Evolutionary conservation across 1,140 invertebrate species (phyloP).

Genomic region (Aricia agestis): DNA sequence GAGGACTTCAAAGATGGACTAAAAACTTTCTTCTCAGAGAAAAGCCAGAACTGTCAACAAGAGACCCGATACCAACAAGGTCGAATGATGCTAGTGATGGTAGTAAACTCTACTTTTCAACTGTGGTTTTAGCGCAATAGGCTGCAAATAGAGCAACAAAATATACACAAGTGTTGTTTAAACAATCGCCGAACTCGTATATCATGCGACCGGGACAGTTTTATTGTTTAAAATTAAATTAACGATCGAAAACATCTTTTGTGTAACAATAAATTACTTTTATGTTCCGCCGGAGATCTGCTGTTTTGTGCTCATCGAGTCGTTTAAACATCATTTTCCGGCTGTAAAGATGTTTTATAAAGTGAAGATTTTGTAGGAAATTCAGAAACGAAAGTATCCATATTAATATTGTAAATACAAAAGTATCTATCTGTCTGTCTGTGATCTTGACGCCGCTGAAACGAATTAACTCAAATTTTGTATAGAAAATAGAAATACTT

Average conservation of each 20-base stretch:
- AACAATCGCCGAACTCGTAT: background rate
- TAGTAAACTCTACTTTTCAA: background rate
- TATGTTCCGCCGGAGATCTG: background rate
- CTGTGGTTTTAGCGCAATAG: background rate
- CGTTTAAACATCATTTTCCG: background rate
- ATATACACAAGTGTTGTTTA: background rate
- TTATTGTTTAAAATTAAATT: background rate
- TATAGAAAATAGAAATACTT: no score
- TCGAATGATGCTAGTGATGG: background rate
- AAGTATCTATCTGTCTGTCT: no score
- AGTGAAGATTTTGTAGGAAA: background rate
- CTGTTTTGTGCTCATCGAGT: background rate
- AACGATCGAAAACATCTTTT: conserved; percentile 1
- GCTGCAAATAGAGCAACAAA: background rate
- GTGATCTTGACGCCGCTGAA: no score
- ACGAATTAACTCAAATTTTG: no score
- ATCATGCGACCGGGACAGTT: background rate
- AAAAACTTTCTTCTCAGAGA: no score
- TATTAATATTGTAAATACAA: no score
- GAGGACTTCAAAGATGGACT: no score
- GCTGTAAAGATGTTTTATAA: background rate
- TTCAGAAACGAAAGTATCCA: background rate
- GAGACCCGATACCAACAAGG: no score
- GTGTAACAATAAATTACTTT: conserved; percentile 1
- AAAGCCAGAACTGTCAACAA: no score